Percentiles rank a stretch among this genome's conserved stretches.
These are phyloP conservation scores for Drosophila ercepeae DNA, from an alignment of 1,140 invertebrate genomes.

Conservation along the genomic window DNA sequence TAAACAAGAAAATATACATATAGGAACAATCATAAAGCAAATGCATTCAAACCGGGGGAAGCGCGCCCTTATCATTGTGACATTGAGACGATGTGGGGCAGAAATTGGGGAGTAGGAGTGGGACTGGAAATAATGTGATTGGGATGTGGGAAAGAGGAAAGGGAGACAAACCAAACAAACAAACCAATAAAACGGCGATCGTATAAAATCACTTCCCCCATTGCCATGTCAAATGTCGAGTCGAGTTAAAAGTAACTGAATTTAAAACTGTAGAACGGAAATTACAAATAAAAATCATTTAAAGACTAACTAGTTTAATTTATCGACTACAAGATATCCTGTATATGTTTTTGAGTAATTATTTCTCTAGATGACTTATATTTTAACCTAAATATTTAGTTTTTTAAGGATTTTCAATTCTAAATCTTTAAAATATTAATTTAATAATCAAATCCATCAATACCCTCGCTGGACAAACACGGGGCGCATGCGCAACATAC, in stretches of 20 bases:
- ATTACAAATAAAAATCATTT: constrained; percentile 63
- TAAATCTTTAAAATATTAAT: background rate
- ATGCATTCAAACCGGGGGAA: constrained; percentile 26
- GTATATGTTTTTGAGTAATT: too few relatives aligned
- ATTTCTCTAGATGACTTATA: too few relatives aligned
- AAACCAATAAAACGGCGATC: constrained; percentile 37
- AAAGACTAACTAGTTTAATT: background rate
- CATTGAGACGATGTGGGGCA: constrained; percentile 45
- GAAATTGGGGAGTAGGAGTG: background rate
- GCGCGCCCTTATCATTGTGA: constrained; percentile 63
- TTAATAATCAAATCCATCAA: background rate
- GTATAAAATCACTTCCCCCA: constrained; percentile 74
- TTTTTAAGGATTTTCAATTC: background rate
- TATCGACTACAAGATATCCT: background rate
- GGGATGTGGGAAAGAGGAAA: constrained; percentile 23
- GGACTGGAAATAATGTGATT: constrained; percentile 28
- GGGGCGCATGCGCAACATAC: constrained; percentile 49
- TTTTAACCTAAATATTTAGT: background rate
- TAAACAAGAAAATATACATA: constrained; percentile 65
- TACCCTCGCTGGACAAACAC: background rate
- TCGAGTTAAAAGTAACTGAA: constrained; percentile 14
- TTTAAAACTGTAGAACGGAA: constrained; percentile 57
- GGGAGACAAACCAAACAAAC: constrained; percentile 48
- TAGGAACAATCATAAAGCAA: constrained; percentile 49
- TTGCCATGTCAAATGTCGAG: constrained; percentile 70